Evolutionary conservation across 2,888 invertebrate species (phyloP).

Genomic region (Xestoiulus laeticollis): DNA sequence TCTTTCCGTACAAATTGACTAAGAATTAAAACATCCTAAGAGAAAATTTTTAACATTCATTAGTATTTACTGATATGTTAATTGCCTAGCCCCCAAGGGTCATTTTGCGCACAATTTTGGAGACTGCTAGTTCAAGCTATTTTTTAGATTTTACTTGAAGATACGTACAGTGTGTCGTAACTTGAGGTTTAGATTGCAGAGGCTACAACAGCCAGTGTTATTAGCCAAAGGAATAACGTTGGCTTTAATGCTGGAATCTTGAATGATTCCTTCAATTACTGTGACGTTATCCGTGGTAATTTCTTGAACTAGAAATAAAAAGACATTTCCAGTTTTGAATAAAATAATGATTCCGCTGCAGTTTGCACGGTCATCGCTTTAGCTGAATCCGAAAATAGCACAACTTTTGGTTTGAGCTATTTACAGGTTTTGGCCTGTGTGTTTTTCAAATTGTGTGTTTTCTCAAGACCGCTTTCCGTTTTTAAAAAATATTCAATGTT

Average conservation of each 20-base stretch:
- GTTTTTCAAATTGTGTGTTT: no score
- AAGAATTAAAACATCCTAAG: conserved; percentile 63
- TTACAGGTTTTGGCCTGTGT: no score
- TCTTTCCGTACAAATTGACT: conserved; percentile 63
- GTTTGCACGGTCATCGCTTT: no score
- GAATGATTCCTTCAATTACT: conserved; percentile 42
- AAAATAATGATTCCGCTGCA: no score
- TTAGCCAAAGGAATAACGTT: not conserved
- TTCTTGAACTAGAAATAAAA: conserved; percentile 29
- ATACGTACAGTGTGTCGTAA: conserved; percentile 41
- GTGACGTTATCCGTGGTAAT: not conserved
- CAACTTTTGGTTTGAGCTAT: no score
- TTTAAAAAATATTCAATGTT: no score
- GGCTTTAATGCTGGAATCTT: not conserved
- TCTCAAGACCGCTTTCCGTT: no score
- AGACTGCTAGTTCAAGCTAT: not conserved
- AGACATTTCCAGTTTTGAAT: no score
- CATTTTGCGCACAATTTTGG: not conserved
- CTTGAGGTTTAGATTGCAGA: conserved; percentile 44
- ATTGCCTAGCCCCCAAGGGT: not conserved
- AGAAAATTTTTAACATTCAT: not conserved
- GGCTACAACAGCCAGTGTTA: not conserved
- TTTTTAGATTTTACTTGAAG: not conserved
- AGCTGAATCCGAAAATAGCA: no score
- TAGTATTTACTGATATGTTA: not conserved